phyloP scores from a whole-genome alignment of 2,888 invertebrate genomes.

The Diloba caeruleocephala region DNA sequence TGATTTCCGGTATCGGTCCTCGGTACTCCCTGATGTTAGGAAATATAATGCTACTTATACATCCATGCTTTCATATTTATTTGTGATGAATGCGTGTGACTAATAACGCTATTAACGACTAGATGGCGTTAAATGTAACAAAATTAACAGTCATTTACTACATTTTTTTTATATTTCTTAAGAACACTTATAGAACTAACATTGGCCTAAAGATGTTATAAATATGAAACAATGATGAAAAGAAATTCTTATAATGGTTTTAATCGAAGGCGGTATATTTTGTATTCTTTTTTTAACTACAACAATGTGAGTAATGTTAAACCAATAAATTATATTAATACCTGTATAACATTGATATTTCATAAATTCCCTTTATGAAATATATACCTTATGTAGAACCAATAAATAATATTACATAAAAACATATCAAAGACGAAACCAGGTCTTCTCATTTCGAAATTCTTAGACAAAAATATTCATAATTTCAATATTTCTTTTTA shows the following conservation, averaged over 20 bases:
- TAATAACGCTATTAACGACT: background rate
- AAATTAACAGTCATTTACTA: background rate
- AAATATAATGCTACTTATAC: conserved; percentile 41
- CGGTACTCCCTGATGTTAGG: conserved; percentile 35
- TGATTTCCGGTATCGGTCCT: conserved; percentile 70
- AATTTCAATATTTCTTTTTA: conserved; percentile 49
- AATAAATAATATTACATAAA: conserved; percentile 40
- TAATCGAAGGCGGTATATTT: too few relatives aligned
- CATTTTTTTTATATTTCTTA: too few relatives aligned
- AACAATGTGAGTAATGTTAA: background rate
- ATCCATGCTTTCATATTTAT: conserved; percentile 24
- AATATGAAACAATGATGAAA: too few relatives aligned
- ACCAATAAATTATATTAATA: conserved; percentile 7
- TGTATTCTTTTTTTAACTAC: too few relatives aligned
- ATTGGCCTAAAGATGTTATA: too few relatives aligned
- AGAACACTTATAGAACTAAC: too few relatives aligned
- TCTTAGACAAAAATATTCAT: conserved; percentile 40
- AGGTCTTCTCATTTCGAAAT: conserved; percentile 45
- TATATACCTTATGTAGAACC: conserved; percentile 14
- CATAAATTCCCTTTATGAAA: conserved; percentile 8
- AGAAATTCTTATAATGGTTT: background rate
- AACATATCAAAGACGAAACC: conserved; percentile 45
- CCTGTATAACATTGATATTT: conserved; percentile 2
- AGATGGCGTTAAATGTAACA: conserved; percentile 32
- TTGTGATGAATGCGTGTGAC: conserved; percentile 13